These are phyloP conservation scores for Metridium senile DNA, from an alignment of 92 coral and sea anemone genomes.

Conservation along the genomic window DNA sequence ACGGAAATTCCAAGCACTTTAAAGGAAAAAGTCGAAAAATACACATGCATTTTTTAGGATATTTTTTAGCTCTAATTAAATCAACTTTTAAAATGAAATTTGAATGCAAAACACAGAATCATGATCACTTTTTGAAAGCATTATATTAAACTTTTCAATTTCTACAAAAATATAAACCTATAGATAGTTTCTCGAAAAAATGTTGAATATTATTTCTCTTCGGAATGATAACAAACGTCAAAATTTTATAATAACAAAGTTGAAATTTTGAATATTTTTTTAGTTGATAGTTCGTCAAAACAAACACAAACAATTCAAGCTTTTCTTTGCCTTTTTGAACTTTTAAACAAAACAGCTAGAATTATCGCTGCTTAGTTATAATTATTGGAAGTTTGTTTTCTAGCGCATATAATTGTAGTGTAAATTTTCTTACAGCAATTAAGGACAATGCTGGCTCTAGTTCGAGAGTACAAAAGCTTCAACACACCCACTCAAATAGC, in stretches of 20 bases:
- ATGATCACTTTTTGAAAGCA: background rate
- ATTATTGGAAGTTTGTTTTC: background rate
- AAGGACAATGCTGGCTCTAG: no score
- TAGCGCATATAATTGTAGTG: background rate
- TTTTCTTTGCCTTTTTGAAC: background rate
- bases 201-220: background rate
- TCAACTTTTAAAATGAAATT: no score
- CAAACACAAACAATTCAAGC: background rate
- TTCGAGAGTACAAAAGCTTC: background rate
- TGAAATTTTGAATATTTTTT: no score
- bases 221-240: background rate
- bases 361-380: background rate
- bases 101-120: background rate
- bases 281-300: background rate
- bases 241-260: background rate
- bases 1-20: no score
- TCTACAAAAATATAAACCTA: no score
- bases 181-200: no score
- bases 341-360: background rate
- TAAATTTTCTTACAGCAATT: background rate
- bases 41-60: background rate
- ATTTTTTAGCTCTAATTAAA: background rate
- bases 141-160: background rate
- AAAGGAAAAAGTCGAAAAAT: background rate
- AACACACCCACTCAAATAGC: background rate